These are phyloP conservation scores for Oxystoma pomonae DNA, from an alignment of 2,888 invertebrate species.

Conservation along the genomic window DNA sequence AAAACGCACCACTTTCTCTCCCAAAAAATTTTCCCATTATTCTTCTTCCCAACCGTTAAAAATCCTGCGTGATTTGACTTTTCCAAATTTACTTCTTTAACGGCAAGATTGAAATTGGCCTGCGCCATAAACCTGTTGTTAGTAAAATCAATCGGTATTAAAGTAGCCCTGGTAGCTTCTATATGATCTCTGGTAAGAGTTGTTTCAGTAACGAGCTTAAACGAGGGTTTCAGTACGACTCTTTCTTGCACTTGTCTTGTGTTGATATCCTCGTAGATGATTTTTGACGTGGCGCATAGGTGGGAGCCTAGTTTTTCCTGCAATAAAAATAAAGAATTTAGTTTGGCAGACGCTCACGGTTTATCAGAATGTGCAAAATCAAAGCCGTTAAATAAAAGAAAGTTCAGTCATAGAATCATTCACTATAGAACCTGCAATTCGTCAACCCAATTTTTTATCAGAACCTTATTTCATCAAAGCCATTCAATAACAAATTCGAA, in stretches of 20 bases:
- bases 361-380: too few relatives aligned
- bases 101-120: conserved; percentile 18
- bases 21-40: conserved; percentile 46
- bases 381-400: too few relatives aligned
- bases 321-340: too few relatives aligned
- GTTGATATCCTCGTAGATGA: conserved; percentile 32
- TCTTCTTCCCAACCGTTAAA: conserved; percentile 49
- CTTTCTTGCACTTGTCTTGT: conserved; percentile 29
- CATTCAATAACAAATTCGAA: too few relatives aligned
- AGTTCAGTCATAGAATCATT: too few relatives aligned
- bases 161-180: conserved; percentile 8
- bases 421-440: too few relatives aligned
- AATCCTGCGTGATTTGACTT: conserved; percentile 45
- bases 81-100: conserved; percentile 22
- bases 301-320: conserved; percentile 12
- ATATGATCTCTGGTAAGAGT: conserved; percentile 24
- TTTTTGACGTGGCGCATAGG: conserved; percentile 23
- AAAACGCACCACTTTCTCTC: conserved; percentile 55
- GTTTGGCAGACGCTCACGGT: too few relatives aligned
- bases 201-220: conserved; percentile 25
- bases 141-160: background rate
- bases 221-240: conserved; percentile 27
- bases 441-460: too few relatives aligned
- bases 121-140: conserved; percentile 14
- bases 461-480: too few relatives aligned